phyloP scores from a whole-genome alignment of 1,140 invertebrate genomes.

The Phymastichus coffea region DNA sequence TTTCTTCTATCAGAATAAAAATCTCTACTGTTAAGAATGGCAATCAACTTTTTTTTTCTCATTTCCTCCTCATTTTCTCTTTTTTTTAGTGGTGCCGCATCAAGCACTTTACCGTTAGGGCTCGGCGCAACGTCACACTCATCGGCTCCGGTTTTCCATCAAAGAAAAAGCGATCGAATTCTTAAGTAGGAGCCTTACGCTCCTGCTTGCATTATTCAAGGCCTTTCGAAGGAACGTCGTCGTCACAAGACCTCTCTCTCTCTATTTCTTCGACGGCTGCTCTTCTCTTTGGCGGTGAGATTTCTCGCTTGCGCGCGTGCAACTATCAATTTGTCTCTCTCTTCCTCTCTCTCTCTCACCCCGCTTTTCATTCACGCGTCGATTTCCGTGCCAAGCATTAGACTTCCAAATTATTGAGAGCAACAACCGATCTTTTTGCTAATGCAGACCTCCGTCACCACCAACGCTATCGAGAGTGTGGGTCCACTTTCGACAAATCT shows the following conservation, averaged over 20 bases:
- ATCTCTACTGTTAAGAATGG: too few relatives aligned
- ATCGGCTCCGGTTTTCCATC: constrained; percentile 8
- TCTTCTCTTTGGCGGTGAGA: constrained; percentile 26
- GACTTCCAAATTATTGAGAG: constrained; percentile 52
- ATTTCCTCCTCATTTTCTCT: too few relatives aligned
- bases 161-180: constrained; percentile 32
- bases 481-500: constrained; percentile 34
- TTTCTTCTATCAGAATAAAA: too few relatives aligned
- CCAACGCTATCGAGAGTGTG: background rate
- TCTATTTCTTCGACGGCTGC: constrained; percentile 18
- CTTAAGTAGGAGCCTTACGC: constrained; percentile 31
- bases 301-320: constrained; percentile 30
- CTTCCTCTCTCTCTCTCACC: background rate
- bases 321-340: constrained; percentile 38
- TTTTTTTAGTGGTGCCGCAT: too few relatives aligned
- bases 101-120: too few relatives aligned
- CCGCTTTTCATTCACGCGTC: background rate
- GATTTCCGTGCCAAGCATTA: constrained; percentile 35
- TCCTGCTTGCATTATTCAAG: constrained; percentile 40
- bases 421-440: constrained; percentile 41
- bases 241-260: constrained; percentile 16
- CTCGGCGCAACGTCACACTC: too few relatives aligned
- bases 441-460: constrained; percentile 33
- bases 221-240: constrained; percentile 23
- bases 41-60: too few relatives aligned